These are phyloP conservation scores for Actinopyga echinites DNA, from an alignment of 53 echinoderm and acorn worm species.

Conservation along the genomic window DNA sequence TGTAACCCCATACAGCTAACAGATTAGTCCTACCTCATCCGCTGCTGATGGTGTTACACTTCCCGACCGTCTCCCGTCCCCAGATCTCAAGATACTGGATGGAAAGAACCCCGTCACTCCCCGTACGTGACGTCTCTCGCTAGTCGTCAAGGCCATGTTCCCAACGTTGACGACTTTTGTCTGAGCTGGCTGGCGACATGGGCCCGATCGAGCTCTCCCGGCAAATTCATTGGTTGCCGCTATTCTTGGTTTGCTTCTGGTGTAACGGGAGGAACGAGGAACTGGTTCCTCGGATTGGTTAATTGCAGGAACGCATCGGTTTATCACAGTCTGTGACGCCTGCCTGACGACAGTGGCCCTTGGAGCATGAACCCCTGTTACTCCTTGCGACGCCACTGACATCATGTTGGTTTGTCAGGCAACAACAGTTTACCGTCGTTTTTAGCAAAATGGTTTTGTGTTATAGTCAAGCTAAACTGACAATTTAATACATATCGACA, in stretches of 20 bases:
- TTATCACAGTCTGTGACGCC: conserved; percentile 66
- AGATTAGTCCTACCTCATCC: not conserved
- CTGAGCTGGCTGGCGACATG: conserved; percentile 62
- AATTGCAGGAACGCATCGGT: conserved; percentile 73
- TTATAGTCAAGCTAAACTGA: too few relatives aligned
- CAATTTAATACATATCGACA: too few relatives aligned
- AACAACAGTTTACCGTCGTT: too few relatives aligned
- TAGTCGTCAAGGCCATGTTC: conserved; percentile 60
- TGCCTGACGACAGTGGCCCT: conserved; percentile 73
- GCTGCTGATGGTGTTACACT: not conserved
- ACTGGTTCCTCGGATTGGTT: conserved; percentile 12
- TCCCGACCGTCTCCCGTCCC: conserved; percentile 25
- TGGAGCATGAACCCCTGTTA: not conserved
- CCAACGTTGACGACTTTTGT: conserved; percentile 76
- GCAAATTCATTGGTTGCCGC: conserved; percentile 72
- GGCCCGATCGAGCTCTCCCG: conserved; percentile 54
- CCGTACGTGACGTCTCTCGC: conserved; percentile 65
- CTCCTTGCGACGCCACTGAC: conserved; percentile 1
- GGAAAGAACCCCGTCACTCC: conserved; percentile 86
- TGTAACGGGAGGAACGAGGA: conserved; percentile 11
- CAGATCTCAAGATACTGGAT: conserved; percentile 64
- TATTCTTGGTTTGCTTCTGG: not conserved
- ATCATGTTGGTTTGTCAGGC: not conserved
- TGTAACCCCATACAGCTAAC: too few relatives aligned
- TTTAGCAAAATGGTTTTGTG: too few relatives aligned